Percentiles rank a stretch among this genome's conserved stretches.
Evolutionary conservation across 2,888 invertebrate genomes (phyloP).

Genomic region (Ornithoptera priamus): DNA sequence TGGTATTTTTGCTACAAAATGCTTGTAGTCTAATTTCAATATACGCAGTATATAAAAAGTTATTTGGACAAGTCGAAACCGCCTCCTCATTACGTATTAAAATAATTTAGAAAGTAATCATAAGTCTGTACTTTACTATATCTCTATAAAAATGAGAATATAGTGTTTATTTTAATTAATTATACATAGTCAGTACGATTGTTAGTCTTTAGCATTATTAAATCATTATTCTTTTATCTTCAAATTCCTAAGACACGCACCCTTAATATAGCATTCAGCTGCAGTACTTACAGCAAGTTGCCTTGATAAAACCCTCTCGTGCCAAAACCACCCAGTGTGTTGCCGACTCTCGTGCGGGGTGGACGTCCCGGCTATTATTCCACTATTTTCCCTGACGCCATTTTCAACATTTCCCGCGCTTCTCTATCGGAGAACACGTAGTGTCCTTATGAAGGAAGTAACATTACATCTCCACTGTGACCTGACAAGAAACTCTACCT

Average conservation of each 20-base stretch:
- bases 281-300: constrained; percentile 39
- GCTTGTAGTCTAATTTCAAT: too few species aligned
- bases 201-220: background rate
- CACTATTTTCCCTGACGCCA: constrained; percentile 48
- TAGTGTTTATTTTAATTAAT: background rate
- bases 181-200: background rate
- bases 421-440: constrained; percentile 41
- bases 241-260: constrained; percentile 31
- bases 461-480: constrained; percentile 53
- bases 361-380: constrained; percentile 45
- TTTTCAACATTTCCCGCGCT: constrained; percentile 42
- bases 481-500: constrained; percentile 49
- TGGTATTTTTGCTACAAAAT: too few species aligned
- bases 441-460: constrained; percentile 71
- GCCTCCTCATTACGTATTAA: too few species aligned
- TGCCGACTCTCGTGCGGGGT: constrained; percentile 57
- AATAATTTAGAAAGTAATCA: too few species aligned
- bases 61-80: too few species aligned
- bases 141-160: background rate
- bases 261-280: constrained; percentile 35
- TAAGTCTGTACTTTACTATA: background rate
- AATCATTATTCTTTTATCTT: background rate
- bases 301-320: constrained; percentile 50
- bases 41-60: too few species aligned
- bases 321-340: constrained; percentile 67